A percentile compares a stretch with the other conserved stretches of the same genome.
Conservation (phyloP, 2,113 vertebrate genomes). For the Taxidea taxus region DNA sequence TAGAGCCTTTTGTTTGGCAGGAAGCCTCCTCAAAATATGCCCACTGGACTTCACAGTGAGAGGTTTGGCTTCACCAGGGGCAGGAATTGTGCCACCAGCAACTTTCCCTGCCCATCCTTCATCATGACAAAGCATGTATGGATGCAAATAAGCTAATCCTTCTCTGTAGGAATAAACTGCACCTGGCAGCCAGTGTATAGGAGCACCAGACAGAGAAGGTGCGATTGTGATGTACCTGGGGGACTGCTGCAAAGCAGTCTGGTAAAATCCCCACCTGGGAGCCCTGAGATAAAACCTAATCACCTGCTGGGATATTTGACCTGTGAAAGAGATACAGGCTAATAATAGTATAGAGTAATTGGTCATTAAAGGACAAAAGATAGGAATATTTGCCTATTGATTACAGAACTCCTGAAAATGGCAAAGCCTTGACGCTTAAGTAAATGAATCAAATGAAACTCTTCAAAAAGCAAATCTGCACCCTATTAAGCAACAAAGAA, state of each 20-base stretch:
- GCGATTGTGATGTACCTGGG: constrained; percentile 35
- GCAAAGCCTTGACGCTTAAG: constrained; percentile 43
- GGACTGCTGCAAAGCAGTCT: constrained; percentile 34
- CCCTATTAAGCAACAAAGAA: constrained; percentile 9
- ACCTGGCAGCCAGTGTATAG: constrained; percentile 60
- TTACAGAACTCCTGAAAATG: too few relatives aligned
- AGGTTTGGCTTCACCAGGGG: constrained; percentile 52
- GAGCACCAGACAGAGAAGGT: constrained; percentile 52
- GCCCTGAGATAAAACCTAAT: constrained; percentile 52
- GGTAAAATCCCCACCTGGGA: constrained; percentile 62
- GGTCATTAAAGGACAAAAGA: constrained; percentile 53
- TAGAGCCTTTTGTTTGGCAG: constrained; percentile 30
- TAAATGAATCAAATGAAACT: constrained; percentile 30
- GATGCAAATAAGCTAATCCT: constrained; percentile 63
- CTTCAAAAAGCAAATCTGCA: not conserved
- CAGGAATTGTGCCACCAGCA: constrained; percentile 40
- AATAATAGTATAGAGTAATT: constrained; percentile 60
- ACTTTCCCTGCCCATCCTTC: constrained; percentile 64
- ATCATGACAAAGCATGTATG: constrained; percentile 57
- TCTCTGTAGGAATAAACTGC: constrained; percentile 62
- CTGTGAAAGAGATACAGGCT: constrained; percentile 40
- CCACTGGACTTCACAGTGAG: constrained; percentile 53
- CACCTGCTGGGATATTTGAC: constrained; percentile 57
- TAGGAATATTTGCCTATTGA: constrained; percentile 56
- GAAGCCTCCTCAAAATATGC: constrained; percentile 47